These are phyloP conservation scores for Eonycteris spelaea DNA, from an alignment of 2,113 vertebrate species.

Conservation along the genomic window DNA sequence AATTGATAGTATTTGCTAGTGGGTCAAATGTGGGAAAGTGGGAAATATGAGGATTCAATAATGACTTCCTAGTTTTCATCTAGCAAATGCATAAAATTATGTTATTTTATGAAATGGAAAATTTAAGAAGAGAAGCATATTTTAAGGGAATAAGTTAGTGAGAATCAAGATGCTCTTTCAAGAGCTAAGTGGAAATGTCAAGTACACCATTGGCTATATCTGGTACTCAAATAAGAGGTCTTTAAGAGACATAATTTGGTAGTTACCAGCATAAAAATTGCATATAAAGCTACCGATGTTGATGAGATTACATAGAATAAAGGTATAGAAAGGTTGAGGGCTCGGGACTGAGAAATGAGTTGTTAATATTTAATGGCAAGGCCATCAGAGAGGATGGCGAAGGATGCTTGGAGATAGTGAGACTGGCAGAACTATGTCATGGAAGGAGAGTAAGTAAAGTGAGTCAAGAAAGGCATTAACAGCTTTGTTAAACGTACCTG, in stretches of 20 bases:
- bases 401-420: not conserved
- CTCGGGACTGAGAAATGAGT: not conserved
- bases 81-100: not conserved
- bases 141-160: not conserved
- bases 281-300: not conserved
- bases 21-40: not conserved
- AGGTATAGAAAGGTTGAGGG: not conserved
- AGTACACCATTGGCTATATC: not conserved
- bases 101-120: constrained; percentile 5
- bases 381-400: not conserved
- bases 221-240: not conserved
- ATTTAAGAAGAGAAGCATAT: not conserved
- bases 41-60: not conserved
- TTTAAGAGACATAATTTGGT: not conserved
- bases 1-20: not conserved
- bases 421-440: not conserved
- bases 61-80: not conserved
- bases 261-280: not conserved
- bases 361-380: not conserved
- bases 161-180: not conserved
- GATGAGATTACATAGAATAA: not conserved
- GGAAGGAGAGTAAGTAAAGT: not conserved
- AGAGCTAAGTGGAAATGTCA: not conserved
- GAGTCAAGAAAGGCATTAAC: not conserved
- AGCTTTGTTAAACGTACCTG: not conserved